Percentiles rank a stretch among this genome's conserved stretches.
These are phyloP conservation scores for Cheilosia scutellata DNA, from an alignment of 2,888 invertebrate species.

Conservation along the genomic window DNA sequence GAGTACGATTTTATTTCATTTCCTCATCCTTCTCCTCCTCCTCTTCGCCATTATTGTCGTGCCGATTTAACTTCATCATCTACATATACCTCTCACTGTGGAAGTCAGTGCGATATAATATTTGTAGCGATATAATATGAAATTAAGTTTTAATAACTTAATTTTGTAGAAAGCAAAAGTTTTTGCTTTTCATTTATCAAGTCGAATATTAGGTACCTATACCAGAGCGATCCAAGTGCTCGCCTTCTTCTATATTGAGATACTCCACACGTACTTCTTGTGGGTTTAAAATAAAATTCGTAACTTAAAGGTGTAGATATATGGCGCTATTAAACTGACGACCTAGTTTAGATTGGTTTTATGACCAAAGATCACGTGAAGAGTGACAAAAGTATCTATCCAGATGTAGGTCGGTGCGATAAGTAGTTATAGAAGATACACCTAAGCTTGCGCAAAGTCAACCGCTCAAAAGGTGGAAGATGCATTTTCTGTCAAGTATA, in stretches of 20 bases:
- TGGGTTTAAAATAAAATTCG: not conserved
- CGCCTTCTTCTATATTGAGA: not conserved
- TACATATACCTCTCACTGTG: not conserved
- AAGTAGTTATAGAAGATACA: not conserved
- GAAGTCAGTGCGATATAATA: not conserved
- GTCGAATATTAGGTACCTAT: constrained; percentile 9
- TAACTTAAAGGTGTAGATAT: constrained; percentile 36
- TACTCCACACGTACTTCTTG: not conserved
- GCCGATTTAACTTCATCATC: not conserved
- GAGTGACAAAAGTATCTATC: constrained; percentile 18
- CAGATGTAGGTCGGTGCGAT: constrained; percentile 12
- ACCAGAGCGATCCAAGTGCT: constrained; percentile 3
- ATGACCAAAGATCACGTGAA: not conserved
- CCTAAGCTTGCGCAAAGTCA: too few species aligned
- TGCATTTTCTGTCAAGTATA: too few species aligned
- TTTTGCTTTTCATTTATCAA: constrained; percentile 61
- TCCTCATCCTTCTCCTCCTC: not conserved
- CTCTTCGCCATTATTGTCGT: not conserved
- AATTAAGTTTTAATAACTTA: constrained; percentile 54
- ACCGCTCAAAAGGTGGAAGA: too few species aligned
- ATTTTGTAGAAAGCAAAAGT: constrained; percentile 53
- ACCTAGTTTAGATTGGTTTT: constrained; percentile 30
- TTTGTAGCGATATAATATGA: not conserved
- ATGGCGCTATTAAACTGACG: constrained; percentile 3
- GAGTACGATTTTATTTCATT: constrained; percentile 30